Base-by-base conservation (phyloP, 1,140 invertebrate genomes). In the Cyrtorhinus lividipennis region DNA sequence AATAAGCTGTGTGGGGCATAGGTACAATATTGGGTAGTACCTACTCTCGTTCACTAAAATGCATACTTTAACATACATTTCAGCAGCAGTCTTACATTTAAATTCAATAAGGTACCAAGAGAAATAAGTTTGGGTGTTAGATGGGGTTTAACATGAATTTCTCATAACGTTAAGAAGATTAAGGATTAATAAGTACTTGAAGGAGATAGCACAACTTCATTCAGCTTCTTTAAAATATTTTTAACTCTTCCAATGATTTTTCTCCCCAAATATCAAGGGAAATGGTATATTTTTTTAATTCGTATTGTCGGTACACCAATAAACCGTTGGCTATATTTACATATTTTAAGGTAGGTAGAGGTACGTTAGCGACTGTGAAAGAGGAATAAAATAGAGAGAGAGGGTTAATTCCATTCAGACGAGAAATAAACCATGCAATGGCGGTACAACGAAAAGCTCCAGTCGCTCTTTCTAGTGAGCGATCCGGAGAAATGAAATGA, bases 161-260 rank as follows among this genome's bases (percentile, higher is more conserved):
- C 30, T 8, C 30, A 15, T 8, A 38, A 38, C 15, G 30, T 38
- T 8, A 38, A 8, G 15, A 38, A 38, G 5, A 38, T 5, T 5
- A 8, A 38, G 30, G 30, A 8, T 38, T 38, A 38, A 5, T 8
- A 8, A 38, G 30, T 38, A 38, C 5, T 38, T n/a, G n/a, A n/a
- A 38, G 30, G 5, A 15, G 8, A 60, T 57, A 57, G 56, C 56
- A 57, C 56, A 57, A 57, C 56, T 57, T 57, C 56, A 57, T 57
- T 57, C 56, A 57, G 56, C 56, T 57, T n/a, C n/a, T 57, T 57
- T 57, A 23, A 3, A 38, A 8, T 57, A 23, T 18, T 56, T 56
- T 56, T 18, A 18, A 10, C 8, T 10, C 8, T 23, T 56, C 48
- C 15, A 56, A n/a, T n/a, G n/a, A 18, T 56, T 18, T 18, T 18